Base-by-base conservation (phyloP, 2,888 invertebrate genomes). In the Formica aserva region DNA sequence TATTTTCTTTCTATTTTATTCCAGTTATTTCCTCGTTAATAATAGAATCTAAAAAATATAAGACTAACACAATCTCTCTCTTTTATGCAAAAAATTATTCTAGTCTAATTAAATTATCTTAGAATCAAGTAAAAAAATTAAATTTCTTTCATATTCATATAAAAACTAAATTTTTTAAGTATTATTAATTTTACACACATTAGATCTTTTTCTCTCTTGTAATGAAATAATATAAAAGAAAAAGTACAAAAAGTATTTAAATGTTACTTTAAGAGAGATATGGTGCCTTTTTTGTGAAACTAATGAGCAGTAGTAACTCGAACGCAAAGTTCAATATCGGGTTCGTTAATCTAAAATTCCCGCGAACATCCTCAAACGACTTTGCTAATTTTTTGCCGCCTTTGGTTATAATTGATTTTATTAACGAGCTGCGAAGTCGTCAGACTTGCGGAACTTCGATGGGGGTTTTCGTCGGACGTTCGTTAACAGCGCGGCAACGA, bases 361-460 rank as follows among this genome's bases (percentile, higher is more conserved):
- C 15, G 13, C 38, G 78, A 38, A 63, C 62, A 63, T 52, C 18
- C 29, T 55, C 76, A 52, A 81, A 65, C 41, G 52, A 65, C 63
- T 41, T 52, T 38, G 52, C 77, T 81, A 76, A 81, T 81, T 85
- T 85, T 82, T 85, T 85, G 66, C 52, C 78, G 32, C 66, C 45
- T 63, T 85, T 48, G 26, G 65, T 81, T 87, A 66, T 89, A 88
- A 88, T 88, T 89, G 85, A 88, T 88, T 89, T 88, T 83, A 89
- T 88, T 88, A 88, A 89, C 89, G 88, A 88, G 84, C 82, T 63
- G 72, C 75, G n/a, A 89, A 87, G 82, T 83, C 85, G 71, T 85
- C 88, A 52, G 78, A 84, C 77, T 82, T 52, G 52, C 60, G 74
- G 63, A 32, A 67, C 78, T 80, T 32, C 18, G 74, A 45, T 18